Conservation (phyloP, 1,140 invertebrate species). For the Cydia fagiglandana region DNA sequence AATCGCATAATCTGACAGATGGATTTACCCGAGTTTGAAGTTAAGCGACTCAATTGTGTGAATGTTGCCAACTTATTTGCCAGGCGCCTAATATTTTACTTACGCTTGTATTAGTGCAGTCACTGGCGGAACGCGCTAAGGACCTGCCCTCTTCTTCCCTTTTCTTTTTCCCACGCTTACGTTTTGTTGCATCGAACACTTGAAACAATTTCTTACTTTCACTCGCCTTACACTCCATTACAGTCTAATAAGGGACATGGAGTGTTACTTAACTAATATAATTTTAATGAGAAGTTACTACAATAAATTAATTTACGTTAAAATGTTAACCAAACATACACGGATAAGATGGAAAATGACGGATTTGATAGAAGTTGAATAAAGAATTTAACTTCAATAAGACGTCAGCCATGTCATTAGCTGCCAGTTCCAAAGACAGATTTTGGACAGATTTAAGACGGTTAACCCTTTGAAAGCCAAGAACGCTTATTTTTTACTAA, state of each 20-base stretch:
- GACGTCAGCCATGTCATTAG: constrained; percentile 23
- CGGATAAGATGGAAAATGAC: constrained; percentile 43
- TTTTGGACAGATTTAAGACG: too few relatives aligned
- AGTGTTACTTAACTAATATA: constrained; percentile 20
- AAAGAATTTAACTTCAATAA: constrained; percentile 37
- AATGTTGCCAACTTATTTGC: constrained; percentile 5
- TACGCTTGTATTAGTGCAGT: constrained; percentile 59
- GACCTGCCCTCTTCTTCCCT: constrained; percentile 59
- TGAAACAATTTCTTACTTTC: constrained; percentile 75
- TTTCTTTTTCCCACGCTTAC: constrained; percentile 61
- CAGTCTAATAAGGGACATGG: constrained; percentile 45
- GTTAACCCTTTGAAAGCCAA: too few relatives aligned
- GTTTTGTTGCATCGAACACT: constrained; percentile 69
- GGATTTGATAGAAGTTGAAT: constrained; percentile 46
- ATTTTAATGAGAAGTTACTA: constrained; percentile 35
- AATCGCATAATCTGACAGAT: too few relatives aligned
- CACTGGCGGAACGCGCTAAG: constrained; percentile 54
- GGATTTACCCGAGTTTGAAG: too few relatives aligned
- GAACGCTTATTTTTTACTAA: too few relatives aligned
- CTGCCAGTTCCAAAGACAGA: constrained; percentile 40
- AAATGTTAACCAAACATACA: constrained; percentile 55
- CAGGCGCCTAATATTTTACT: constrained; percentile 43
- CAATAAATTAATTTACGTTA: constrained; percentile 53
- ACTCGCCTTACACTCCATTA: constrained; percentile 69
- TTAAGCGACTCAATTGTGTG: neutral